These are phyloP conservation scores for Gasterosteus nipponicus DNA, from an alignment of 2,113 vertebrate genomes.

Conservation along the genomic window DNA sequence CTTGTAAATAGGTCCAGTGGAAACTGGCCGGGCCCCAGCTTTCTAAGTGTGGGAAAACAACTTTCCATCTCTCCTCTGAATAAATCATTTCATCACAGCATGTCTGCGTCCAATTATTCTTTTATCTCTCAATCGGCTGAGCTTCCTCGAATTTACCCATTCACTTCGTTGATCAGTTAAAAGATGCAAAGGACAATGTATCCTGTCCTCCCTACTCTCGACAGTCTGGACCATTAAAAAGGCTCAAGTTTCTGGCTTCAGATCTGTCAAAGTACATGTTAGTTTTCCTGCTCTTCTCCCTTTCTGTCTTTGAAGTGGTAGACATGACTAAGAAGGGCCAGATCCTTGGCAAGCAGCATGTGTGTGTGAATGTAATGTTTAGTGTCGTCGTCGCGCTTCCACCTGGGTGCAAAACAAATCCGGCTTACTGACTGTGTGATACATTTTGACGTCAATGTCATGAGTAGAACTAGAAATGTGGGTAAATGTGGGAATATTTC, in stretches of 20 bases:
- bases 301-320: not conserved
- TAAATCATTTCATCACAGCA: conserved; percentile 32
- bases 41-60: conserved; percentile 48
- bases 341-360: not conserved
- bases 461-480: not conserved
- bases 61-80: conserved; percentile 48
- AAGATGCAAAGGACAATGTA: not conserved
- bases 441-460: not conserved
- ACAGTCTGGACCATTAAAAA: not conserved
- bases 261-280: not conserved
- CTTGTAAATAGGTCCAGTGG: conserved; percentile 62
- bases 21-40: conserved; percentile 33
- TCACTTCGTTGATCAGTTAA: not conserved
- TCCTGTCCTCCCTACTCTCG: not conserved
- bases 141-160: not conserved
- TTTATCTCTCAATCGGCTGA: conserved; percentile 13
- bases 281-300: not conserved
- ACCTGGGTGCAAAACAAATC: no score
- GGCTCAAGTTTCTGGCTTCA: not conserved
- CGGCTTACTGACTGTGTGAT: not conserved
- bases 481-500: not conserved
- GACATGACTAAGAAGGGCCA: not conserved
- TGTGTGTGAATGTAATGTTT: not conserved
- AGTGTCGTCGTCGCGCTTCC: not conserved
- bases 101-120: conserved; percentile 18